Conservation (phyloP, 2,797 vertebrate species). For the Leucoraja ocellata region DNA sequence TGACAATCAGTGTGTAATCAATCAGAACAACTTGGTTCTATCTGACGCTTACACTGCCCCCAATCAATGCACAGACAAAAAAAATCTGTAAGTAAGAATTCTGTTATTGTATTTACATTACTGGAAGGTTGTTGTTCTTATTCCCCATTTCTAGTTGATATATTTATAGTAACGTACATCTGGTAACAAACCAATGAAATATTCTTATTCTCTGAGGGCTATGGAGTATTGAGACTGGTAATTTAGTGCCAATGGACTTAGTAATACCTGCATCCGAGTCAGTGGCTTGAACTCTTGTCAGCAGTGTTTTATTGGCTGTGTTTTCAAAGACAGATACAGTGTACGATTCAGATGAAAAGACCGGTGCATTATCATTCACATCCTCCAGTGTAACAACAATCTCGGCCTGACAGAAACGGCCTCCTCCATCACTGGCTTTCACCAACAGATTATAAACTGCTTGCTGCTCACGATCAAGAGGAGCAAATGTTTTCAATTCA, state of each 20-base stretch:
- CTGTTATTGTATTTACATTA: neutral
- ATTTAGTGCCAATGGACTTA: neutral
- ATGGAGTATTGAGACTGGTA: too few species aligned
- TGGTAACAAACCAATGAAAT: neutral
- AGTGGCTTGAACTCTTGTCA: slow-evolving; percentile 79
- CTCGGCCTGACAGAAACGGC: slow-evolving; percentile 74
- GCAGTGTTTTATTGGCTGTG: slow-evolving; percentile 76
- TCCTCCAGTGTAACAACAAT: slow-evolving; percentile 77
- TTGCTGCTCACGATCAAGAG: slow-evolving; percentile 78
- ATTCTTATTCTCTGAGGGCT: neutral
- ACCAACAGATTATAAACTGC: slow-evolving; percentile 68
- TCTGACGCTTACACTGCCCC: neutral
- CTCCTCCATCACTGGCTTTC: slow-evolving; percentile 82
- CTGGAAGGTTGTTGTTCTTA: neutral
- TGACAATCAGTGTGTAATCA: neutral
- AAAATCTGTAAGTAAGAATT: neutral
- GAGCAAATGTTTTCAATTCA: slow-evolving; percentile 76
- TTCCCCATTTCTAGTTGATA: neutral
- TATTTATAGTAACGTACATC: neutral
- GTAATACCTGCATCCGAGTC: slow-evolving; percentile 77
- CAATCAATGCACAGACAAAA: neutral
- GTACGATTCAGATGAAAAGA: slow-evolving; percentile 76
- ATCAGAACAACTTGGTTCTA: neutral
- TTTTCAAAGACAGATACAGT: slow-evolving; percentile 88
- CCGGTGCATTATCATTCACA: slow-evolving; percentile 83